phyloP scores from a whole-genome alignment of 1,140 invertebrate genomes.

The Schmidtea mediterranea region DNA sequence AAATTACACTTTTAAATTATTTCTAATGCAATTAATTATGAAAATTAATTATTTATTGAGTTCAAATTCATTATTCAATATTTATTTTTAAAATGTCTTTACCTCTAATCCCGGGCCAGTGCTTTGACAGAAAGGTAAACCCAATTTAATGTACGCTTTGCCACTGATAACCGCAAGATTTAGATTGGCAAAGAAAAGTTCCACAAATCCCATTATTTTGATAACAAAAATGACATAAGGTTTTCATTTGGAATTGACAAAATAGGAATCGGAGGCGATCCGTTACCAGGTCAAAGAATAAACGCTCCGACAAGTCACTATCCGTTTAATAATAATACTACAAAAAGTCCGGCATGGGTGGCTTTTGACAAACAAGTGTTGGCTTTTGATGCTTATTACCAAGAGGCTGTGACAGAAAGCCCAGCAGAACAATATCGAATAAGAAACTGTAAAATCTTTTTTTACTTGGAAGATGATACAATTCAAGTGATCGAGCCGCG shows the following conservation, averaged over 20 bases:
- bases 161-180: neutral
- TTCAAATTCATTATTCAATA: no score
- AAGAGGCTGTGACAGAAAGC: conserved; percentile 25
- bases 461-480: conserved; percentile 27
- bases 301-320: conserved; percentile 16
- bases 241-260: conserved; percentile 21
- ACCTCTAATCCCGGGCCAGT: conserved; percentile 20
- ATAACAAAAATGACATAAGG: conserved; percentile 18
- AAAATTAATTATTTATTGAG: no score
- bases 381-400: conserved; percentile 20
- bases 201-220: conserved; percentile 27
- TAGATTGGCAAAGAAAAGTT: conserved; percentile 26
- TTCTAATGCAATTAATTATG: no score
- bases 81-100: conserved; percentile 12
- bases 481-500: conserved; percentile 27
- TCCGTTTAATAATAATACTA: conserved; percentile 30
- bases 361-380: conserved; percentile 43
- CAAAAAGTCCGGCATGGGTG: conserved; percentile 48
- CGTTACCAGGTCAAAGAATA: conserved; percentile 17
- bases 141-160: neutral
- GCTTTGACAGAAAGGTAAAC: conserved; percentile 17
- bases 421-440: conserved; percentile 24
- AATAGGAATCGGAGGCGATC: conserved; percentile 25
- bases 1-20: no score
- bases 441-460: conserved; percentile 24